Evolutionary conservation across 2,113 vertebrate species (phyloP).

Genomic region (Sebastes schlegelii): DNA sequence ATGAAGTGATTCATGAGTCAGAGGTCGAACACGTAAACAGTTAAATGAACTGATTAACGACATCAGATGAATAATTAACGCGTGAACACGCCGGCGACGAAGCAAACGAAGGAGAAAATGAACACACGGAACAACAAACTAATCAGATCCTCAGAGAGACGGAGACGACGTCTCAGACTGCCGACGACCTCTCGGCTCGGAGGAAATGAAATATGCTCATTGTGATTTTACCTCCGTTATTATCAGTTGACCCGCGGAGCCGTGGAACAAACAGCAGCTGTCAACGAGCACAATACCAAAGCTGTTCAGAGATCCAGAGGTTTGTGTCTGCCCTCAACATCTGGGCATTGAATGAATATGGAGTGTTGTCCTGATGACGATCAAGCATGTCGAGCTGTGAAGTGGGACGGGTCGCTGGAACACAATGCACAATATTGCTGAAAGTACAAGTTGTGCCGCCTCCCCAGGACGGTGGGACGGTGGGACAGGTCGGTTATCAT

Average conservation of each 20-base stretch:
- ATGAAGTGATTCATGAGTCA: slow-evolving; percentile 13
- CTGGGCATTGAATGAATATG: neutral
- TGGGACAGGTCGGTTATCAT: too few species aligned
- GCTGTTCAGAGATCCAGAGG: neutral
- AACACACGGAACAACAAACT: slow-evolving; percentile 22
- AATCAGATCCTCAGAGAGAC: slow-evolving; percentile 26
- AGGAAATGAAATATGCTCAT: neutral
- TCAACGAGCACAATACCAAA: neutral
- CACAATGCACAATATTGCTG: too few species aligned
- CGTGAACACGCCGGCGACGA: neutral
- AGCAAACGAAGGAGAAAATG: slow-evolving; percentile 38
- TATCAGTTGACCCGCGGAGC: neutral
- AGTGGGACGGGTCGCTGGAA: neutral
- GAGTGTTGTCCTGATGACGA: neutral
- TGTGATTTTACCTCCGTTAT: neutral
- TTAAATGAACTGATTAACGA: slow-evolving; percentile 38
- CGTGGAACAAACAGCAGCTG: neutral
- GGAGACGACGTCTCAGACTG: neutral
- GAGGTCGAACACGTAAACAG: slow-evolving; percentile 40
- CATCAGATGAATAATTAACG: slow-evolving; percentile 47
- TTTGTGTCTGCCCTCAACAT: neutral
- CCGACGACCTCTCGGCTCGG: neutral
- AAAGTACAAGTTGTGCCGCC: too few species aligned
- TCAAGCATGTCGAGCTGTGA: neutral
- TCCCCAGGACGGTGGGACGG: too few species aligned